A percentile compares a stretch with the other conserved stretches of the same genome.
Evolutionary conservation across 1,140 invertebrate species (phyloP).

Genomic region (Eupeodes corollae): DNA sequence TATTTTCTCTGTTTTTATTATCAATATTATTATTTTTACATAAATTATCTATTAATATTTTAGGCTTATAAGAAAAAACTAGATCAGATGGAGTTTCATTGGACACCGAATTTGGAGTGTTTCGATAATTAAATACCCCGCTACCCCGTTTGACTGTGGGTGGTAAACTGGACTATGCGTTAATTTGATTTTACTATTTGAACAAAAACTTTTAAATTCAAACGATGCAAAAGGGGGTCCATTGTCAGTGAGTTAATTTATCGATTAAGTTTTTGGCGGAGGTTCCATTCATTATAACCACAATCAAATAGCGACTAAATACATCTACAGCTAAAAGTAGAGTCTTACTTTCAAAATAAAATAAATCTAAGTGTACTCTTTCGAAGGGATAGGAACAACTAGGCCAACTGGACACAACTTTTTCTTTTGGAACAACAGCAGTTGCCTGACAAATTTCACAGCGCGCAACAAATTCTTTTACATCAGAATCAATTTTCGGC

Average conservation of each 20-base stretch:
- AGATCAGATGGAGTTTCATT: no score
- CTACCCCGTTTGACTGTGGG: slow-evolving; percentile 15
- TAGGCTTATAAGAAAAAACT: no score
- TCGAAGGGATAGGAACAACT: slow-evolving; percentile 4
- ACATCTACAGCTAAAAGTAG: slow-evolving; percentile 15
- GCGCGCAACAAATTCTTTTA: no score
- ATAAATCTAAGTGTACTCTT: slow-evolving; percentile 11
- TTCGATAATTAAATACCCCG: slow-evolving; percentile 14
- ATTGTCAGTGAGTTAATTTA: slow-evolving; percentile 18
- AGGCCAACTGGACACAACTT: slow-evolving; percentile 4
- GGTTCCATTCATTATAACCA: slow-evolving; percentile 4
- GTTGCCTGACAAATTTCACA: slow-evolving; percentile 7
- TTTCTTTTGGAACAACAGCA: no score
- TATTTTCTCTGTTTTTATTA: no score
- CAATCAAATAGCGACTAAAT: no score
- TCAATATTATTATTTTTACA: no score
- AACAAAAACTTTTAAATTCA: slow-evolving; percentile 17
- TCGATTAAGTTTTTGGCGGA: slow-evolving; percentile 6
- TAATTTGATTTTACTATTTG: slow-evolving; percentile 14
- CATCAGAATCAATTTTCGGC: no score
- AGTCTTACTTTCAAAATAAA: slow-evolving; percentile 20
- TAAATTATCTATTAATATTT: no score
- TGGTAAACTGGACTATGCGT: slow-evolving; percentile 13
- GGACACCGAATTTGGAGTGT: slow-evolving; percentile 1
- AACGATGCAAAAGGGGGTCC: slow-evolving; percentile 16